Evolutionary conservation across 2,888 invertebrate species (phyloP).

Genomic region (Dexiosoma caninum): DNA sequence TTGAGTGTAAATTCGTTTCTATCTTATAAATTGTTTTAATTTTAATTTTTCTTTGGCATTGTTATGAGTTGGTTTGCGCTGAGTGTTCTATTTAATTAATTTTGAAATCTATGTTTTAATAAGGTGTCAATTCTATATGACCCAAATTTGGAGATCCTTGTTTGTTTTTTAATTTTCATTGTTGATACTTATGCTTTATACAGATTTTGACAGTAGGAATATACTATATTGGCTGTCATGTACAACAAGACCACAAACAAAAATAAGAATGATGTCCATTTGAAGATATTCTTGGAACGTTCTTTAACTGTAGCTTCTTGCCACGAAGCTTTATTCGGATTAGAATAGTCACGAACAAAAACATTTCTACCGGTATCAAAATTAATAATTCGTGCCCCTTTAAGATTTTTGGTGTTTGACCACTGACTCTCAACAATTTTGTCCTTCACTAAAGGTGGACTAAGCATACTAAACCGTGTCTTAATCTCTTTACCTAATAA

Average conservation of each 20-base stretch:
- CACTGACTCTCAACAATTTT: constrained; percentile 28
- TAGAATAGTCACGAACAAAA: constrained; percentile 36
- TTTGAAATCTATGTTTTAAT: too few relatives aligned
- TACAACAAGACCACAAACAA: constrained; percentile 29
- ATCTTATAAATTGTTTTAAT: too few relatives aligned
- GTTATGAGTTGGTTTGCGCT: too few relatives aligned
- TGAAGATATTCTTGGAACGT: too few relatives aligned
- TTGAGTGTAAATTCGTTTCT: too few relatives aligned
- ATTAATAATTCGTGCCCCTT: constrained; percentile 8
- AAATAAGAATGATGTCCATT: constrained; percentile 28
- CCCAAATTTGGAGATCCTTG: too few relatives aligned
- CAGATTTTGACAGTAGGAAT: too few relatives aligned
- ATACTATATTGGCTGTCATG: too few relatives aligned
- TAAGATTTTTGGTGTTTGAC: constrained; percentile 25
- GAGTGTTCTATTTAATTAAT: too few relatives aligned
- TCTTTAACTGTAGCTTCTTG: constrained; percentile 35
- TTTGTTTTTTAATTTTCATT: too few relatives aligned
- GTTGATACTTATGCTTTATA: constrained; percentile 4
- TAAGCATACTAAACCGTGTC: constrained; percentile 34
- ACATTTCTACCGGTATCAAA: constrained; percentile 27
- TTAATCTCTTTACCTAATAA: constrained; percentile 13
- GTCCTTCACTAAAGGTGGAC: constrained; percentile 29
- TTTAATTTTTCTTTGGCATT: too few relatives aligned
- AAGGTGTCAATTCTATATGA: too few relatives aligned
- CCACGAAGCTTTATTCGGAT: constrained; percentile 45